Conservation (phyloP, 2,888 invertebrate species). For the Cataglyphis livida region DNA sequence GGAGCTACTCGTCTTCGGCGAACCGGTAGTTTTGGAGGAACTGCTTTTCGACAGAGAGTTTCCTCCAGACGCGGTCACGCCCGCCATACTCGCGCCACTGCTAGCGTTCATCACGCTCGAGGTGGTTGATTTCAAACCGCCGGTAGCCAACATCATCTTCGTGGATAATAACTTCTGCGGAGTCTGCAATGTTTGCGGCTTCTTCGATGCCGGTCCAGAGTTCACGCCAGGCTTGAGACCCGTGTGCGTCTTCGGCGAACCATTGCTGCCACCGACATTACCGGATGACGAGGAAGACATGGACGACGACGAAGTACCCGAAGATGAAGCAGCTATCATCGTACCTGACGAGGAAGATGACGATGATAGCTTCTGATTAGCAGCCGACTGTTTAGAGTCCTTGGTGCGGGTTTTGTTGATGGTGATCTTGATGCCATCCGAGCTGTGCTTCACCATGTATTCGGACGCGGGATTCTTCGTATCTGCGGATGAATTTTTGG, state of each 20-base stretch:
- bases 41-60: constrained; percentile 71
- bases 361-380: constrained; percentile 74
- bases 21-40: constrained; percentile 86
- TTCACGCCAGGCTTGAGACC: constrained; percentile 94
- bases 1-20: constrained; percentile 88
- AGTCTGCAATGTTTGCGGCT: constrained; percentile 87
- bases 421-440: constrained; percentile 96
- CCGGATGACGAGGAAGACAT: constrained; percentile 83
- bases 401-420: constrained; percentile 95
- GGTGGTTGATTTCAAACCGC: constrained; percentile 77
- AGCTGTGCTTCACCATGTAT: constrained; percentile 96
- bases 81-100: constrained; percentile 40
- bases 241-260: constrained; percentile 93
- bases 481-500: constrained; percentile 84
- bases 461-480: constrained; percentile 90
- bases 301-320: constrained; percentile 84
- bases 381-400: constrained; percentile 87
- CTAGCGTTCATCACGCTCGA: constrained; percentile 79
- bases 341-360: constrained; percentile 68
- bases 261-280: constrained; percentile 84
- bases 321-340: constrained; percentile 82
- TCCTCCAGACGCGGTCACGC: constrained; percentile 59
- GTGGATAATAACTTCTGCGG: constrained; percentile 82
- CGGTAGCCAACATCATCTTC: constrained; percentile 82
- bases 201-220: constrained; percentile 94